Percentiles rank a stretch among this genome's conserved stretches.
phyloP scores from a whole-genome alignment of 2,888 invertebrate genomes.

The Scaptomyza parva region DNA sequence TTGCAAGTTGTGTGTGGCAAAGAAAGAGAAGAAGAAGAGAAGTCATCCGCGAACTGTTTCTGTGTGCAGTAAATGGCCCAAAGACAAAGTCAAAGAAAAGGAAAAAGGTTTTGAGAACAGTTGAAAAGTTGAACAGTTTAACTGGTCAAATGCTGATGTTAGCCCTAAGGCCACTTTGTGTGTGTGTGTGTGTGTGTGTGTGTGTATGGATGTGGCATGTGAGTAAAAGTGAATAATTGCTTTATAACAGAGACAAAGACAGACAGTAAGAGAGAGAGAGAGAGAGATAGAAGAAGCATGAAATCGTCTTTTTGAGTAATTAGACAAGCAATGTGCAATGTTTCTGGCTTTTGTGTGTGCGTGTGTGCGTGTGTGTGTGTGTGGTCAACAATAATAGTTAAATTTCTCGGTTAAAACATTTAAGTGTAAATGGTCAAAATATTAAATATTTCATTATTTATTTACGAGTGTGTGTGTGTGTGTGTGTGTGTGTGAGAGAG shows the following conservation, averaged over 20 bases:
- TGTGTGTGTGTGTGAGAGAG: slow-evolving; percentile 1
- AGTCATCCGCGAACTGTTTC: background rate
- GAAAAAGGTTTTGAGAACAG: slow-evolving; percentile 2
- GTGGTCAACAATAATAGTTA: slow-evolving; percentile 9
- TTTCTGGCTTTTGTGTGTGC: background rate
- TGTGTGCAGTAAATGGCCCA: background rate
- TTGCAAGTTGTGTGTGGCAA: too few relatives aligned
- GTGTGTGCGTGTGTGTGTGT: too few relatives aligned
- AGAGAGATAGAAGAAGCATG: background rate
- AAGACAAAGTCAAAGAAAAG: slow-evolving; percentile 3
- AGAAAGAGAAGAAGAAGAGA: too few relatives aligned
- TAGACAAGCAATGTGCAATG: background rate
- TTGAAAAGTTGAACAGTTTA: slow-evolving; percentile 3
- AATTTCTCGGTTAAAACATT: background rate
- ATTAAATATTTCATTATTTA: slow-evolving; percentile 68
- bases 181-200: too few relatives aligned
- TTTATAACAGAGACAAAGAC: too few relatives aligned
- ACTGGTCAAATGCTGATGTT: slow-evolving; percentile 7
- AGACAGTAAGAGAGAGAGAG: background rate
- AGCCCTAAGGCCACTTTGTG: background rate
- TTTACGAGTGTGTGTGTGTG: slow-evolving; percentile 5
- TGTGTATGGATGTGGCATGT: background rate
- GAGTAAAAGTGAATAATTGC: background rate
- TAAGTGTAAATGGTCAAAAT: slow-evolving; percentile 8
- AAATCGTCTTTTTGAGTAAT: slow-evolving; percentile 2